Base-by-base conservation (phyloP, 2,888 invertebrate species). In the Eilema caniola region DNA sequence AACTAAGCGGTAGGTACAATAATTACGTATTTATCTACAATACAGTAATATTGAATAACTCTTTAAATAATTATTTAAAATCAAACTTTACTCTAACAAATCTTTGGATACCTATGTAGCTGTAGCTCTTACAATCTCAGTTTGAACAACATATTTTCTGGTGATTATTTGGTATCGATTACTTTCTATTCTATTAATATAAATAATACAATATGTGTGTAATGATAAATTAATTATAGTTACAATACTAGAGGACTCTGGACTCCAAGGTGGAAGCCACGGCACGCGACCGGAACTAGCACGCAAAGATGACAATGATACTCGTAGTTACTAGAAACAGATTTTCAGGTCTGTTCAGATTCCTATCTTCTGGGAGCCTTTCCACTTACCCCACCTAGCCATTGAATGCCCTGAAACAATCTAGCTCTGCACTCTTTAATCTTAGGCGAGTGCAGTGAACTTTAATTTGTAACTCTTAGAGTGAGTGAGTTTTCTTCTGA, bases 21-120 rank as follows among this genome's bases (percentile, higher is more conserved):
- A 79, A 76, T 83, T 76, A 80, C 80, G 76, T 80, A 81, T 81
- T 63, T 69, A 68, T 75, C 69, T 75, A 75, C 65, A 66, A 78
- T 63, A 63, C 14, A 31, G 24, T 65, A 33, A n/a, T 24, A 56
- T 56, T 57, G 16, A 64, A 31, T 31, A 28, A 24, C 53, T 64
- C 28, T 53, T 14, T 53, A 14, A 31, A 64, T 28, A 47, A 64
- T 11, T 16, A 7, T 41, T 20, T n/a, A 53, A 64, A 28, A 37
- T 37, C 23, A 37, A 62, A 41, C 41, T 24, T 62, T 62, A 62
- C 10, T 20, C 24, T 41, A 41, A 24, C 20, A 53, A 53, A 53
- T 64, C 28, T n/a, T 64, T 64, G 28, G 53, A 7, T 64, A 59
- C 16, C 64, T 47, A 11, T 25, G 14, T 64, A 59, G 28, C 53